These are phyloP conservation scores for Poeciliopsis infans DNA, from an alignment of 2,797 vertebrate genomes.

Conservation along the genomic window DNA sequence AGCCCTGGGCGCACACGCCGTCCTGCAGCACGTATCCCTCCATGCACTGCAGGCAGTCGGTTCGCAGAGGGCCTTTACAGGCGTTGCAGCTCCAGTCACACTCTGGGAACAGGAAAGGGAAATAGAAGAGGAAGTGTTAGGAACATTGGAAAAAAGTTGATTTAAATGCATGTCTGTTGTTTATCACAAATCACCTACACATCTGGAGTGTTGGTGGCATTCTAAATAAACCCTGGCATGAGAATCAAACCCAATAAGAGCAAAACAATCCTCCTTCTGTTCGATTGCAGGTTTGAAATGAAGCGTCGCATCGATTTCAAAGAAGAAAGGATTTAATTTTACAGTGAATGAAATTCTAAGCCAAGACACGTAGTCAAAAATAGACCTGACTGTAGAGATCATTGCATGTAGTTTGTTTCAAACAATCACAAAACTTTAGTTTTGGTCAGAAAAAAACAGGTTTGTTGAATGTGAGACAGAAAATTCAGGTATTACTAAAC, in stretches of 20 bases:
- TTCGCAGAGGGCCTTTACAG: slow-evolving; percentile 87
- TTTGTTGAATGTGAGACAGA: background rate
- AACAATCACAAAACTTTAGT: background rate
- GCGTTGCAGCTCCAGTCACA: slow-evolving; percentile 96
- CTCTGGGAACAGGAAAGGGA: slow-evolving; percentile 73
- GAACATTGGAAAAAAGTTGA: slow-evolving; percentile 9
- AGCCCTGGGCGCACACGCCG: slow-evolving; percentile 85
- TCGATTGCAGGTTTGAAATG: background rate
- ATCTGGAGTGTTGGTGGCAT: slow-evolving; percentile 23
- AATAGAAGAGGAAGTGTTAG: background rate
- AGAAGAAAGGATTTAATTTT: background rate
- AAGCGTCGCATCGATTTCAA: background rate
- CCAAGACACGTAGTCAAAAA: background rate
- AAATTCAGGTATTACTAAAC: background rate
- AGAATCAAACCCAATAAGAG: slow-evolving; percentile 20
- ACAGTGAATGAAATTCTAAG: background rate
- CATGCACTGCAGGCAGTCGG: slow-evolving; percentile 94
- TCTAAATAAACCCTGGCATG: slow-evolving; percentile 16
- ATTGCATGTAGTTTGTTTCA: background rate
- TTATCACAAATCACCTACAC: slow-evolving; percentile 26
- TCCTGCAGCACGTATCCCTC: slow-evolving; percentile 88
- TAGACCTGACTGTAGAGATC: background rate
- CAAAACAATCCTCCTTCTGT: background rate
- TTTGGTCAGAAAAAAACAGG: background rate
- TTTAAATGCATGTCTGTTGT: slow-evolving; percentile 24